Base-by-base conservation (phyloP, 2,888 invertebrate species). In the Osedax fenrisi region DNA sequence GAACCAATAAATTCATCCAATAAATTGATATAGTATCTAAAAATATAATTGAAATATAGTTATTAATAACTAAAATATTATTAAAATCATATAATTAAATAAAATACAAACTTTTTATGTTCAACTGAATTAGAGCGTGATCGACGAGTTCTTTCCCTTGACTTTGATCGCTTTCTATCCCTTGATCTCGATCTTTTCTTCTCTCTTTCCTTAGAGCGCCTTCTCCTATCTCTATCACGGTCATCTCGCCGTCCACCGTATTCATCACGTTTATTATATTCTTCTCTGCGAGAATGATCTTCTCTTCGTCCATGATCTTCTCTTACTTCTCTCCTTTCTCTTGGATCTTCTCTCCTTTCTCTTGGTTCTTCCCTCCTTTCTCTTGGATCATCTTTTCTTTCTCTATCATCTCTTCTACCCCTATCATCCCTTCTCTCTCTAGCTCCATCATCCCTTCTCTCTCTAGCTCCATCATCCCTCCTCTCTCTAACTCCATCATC, bases 61-160 rank as follows among this genome's bases (percentile, higher is more conserved):
- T n/a, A n/a, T n/a, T n/a, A n/a, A n/a, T n/a, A n/a, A n/a, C n/a
- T n/a, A n/a, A n/a, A n/a, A n/a, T n/a, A n/a, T n/a, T n/a, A n/a
- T n/a, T n/a, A n/a, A n/a, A n/a, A n/a, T n/a, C n/a, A n/a, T n/a
- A n/a, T n/a, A n/a, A n/a, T n/a, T n/a, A n/a, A n/a, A n/a, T n/a
- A n/a, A n/a, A n/a, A n/a, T n/a, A n/a, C n/a, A n/a, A n/a, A 23
- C 25, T 5, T 10, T 10, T 10, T 25, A 24, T 3, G 80, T 3
- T 82, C 82, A 74, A 81, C 79, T 1, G 83, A 82, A 71, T 82
- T 79, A 0, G 83, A 83, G 68, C 83, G 79, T 27, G 83, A 82
- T 24, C 83, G 78, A 17, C 61, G 70, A 26, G 79, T 80, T 72
- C 81, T 80, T 0, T 82, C 83, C 68, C 80, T 77, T 73, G 82